Conservation (phyloP, 2,113 vertebrate genomes). For the Coryphaenoides rupestris region DNA sequence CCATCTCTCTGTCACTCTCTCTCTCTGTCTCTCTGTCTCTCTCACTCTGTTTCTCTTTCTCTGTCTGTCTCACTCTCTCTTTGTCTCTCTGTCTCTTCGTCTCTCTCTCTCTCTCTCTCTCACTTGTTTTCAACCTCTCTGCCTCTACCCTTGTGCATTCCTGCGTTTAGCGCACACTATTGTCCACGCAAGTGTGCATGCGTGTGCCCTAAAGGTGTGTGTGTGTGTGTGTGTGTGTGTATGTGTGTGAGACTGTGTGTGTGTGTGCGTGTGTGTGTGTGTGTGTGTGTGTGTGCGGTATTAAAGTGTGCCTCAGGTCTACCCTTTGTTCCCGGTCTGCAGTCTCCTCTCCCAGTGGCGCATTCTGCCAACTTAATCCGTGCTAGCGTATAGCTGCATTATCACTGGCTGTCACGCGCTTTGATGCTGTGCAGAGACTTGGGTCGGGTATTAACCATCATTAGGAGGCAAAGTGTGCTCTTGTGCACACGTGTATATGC, state of each 20-base stretch:
- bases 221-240: conserved; percentile 26
- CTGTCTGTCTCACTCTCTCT: too few relatives aligned
- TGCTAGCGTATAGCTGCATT: conserved; percentile 42
- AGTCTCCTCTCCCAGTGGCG: conserved; percentile 30
- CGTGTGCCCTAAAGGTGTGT: conserved; percentile 7
- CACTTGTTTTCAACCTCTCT: conserved; percentile 20
- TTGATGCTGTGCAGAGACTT: conserved; percentile 60
- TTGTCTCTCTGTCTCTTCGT: too few relatives aligned
- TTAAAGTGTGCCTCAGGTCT: conserved; percentile 45
- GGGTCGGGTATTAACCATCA: conserved; percentile 62
- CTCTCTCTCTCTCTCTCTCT: too few relatives aligned
- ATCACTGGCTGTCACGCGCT: conserved; percentile 45
- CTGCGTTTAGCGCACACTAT: conserved; percentile 12
- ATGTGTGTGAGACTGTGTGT: too few relatives aligned
- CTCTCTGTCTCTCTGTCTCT: too few relatives aligned
- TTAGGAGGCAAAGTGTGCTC: conserved; percentile 30
- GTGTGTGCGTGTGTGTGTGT: too few relatives aligned
- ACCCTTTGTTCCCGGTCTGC: conserved; percentile 41
- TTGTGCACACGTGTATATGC: not conserved
- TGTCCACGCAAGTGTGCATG: not conserved
- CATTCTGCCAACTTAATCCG: conserved; percentile 49
- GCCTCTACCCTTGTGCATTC: conserved; percentile 18
- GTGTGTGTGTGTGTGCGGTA: conserved; percentile 19
- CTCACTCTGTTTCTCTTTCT: too few relatives aligned
- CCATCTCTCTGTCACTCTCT: too few relatives aligned